phyloP scores from a whole-genome alignment of 2,888 invertebrate genomes.

The Drosophila sordidapex region DNA sequence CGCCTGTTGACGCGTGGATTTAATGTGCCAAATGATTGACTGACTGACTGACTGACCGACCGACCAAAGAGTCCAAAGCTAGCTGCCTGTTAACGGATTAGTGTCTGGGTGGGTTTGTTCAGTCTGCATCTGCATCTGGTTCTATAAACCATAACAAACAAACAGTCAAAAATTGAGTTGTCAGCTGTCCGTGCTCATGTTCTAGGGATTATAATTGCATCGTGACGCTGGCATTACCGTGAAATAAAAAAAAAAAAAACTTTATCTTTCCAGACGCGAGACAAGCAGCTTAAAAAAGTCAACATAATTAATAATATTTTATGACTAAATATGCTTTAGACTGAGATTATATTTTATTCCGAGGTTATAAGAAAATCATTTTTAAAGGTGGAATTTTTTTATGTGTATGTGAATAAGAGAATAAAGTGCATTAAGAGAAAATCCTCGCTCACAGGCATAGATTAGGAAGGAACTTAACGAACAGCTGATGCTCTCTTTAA shows the following conservation, averaged over 20 bases:
- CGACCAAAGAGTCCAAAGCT: slow-evolving; percentile 2
- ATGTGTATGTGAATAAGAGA: not conserved
- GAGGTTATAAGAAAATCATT: not conserved
- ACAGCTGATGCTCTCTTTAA: not conserved
- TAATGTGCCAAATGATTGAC: slow-evolving; percentile 74
- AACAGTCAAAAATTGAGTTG: slow-evolving; percentile 58
- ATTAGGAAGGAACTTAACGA: not conserved
- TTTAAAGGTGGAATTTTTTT: not conserved
- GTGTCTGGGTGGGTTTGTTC: slow-evolving; percentile 44
- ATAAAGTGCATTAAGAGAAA: not conserved
- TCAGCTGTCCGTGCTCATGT: slow-evolving; percentile 44
- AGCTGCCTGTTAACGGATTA: slow-evolving; percentile 63
- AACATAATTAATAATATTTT: slow-evolving; percentile 10
- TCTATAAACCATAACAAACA: slow-evolving; percentile 41
- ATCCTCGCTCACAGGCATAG: not conserved
- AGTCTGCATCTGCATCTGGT: slow-evolving; percentile 25
- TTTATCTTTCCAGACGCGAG: not conserved
- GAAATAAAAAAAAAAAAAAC: not conserved
- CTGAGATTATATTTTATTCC: not conserved
- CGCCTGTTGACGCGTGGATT: slow-evolving; percentile 77
- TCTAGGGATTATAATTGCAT: slow-evolving; percentile 32
- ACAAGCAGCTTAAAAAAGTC: not conserved
- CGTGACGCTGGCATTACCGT: slow-evolving; percentile 30
- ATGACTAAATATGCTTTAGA: not conserved
- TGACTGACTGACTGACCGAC: slow-evolving; percentile 1